Evolutionary conservation across 2,113 vertebrate genomes (phyloP).

Genomic region (Prunella himalayana): DNA sequence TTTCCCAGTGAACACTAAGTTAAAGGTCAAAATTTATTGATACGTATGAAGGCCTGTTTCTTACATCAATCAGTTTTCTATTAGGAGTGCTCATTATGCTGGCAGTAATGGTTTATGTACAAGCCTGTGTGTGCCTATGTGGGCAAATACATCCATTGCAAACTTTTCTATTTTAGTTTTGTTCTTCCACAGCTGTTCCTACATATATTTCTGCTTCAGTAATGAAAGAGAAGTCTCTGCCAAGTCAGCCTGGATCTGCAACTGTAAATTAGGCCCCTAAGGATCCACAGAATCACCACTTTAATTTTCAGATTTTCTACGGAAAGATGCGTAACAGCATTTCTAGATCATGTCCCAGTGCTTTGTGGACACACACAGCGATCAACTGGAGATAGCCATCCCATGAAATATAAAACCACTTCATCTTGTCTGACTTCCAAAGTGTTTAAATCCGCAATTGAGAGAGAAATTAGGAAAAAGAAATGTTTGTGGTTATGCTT

Average conservation of each 20-base stretch:
- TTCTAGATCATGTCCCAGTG: background rate
- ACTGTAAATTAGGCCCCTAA: conserved; percentile 25
- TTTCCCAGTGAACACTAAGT: background rate
- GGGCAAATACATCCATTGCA: background rate
- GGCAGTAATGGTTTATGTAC: background rate
- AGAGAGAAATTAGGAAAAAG: conserved; percentile 1
- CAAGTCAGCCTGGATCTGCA: background rate
- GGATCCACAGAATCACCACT: conserved; percentile 14
- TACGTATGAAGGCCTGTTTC: background rate
- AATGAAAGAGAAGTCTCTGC: conserved; percentile 1
- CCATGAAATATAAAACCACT: background rate
- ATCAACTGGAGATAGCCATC: background rate
- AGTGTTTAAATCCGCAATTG: conserved; percentile 23
- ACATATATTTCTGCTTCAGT: background rate
- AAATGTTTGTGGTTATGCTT: background rate
- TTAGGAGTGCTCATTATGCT: background rate
- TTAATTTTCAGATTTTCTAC: conserved; percentile 4
- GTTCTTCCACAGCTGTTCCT: conserved; percentile 13
- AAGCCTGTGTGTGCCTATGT: background rate
- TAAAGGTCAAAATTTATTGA: background rate
- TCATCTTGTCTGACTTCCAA: conserved; percentile 10
- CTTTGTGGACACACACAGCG: background rate
- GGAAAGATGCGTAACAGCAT: background rate
- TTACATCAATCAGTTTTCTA: background rate
- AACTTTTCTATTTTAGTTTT: background rate